phyloP scores from a whole-genome alignment of 2,113 vertebrate species.

The Muntiacus muntjak region DNA sequence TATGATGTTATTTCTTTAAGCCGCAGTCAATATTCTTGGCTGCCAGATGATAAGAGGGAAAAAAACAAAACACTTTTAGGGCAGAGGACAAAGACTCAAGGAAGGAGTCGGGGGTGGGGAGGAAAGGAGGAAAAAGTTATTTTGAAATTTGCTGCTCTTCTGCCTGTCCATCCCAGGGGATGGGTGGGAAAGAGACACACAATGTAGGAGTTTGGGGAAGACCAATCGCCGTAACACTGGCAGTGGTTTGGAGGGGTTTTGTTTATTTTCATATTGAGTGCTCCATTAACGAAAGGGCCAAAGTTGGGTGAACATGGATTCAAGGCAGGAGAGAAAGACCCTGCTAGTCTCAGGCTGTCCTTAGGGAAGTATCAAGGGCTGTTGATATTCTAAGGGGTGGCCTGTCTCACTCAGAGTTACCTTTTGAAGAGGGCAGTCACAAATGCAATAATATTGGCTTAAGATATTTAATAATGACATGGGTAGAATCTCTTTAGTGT shows the following conservation, averaged over 20 bases:
- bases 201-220: background rate
- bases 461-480: background rate
- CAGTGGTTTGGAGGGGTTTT: background rate
- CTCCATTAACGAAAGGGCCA: background rate
- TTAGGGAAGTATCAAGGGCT: background rate
- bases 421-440: background rate
- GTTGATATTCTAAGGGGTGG: background rate
- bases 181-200: background rate
- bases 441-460: background rate
- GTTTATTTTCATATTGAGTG: background rate
- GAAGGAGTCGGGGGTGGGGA: background rate
- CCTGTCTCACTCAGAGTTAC: background rate
- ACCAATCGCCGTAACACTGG: background rate
- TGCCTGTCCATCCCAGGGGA: background rate
- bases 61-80: background rate
- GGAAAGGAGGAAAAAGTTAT: background rate
- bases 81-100: background rate
- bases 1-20: slow-evolving; percentile 38
- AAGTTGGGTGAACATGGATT: background rate
- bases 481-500: background rate
- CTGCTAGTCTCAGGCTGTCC: background rate
- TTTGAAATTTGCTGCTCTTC: background rate
- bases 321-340: background rate
- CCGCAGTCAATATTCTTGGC: background rate
- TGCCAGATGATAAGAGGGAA: background rate